Evolutionary conservation across 2,888 invertebrate species (phyloP).

Genomic region (Drosophila rubida): DNA sequence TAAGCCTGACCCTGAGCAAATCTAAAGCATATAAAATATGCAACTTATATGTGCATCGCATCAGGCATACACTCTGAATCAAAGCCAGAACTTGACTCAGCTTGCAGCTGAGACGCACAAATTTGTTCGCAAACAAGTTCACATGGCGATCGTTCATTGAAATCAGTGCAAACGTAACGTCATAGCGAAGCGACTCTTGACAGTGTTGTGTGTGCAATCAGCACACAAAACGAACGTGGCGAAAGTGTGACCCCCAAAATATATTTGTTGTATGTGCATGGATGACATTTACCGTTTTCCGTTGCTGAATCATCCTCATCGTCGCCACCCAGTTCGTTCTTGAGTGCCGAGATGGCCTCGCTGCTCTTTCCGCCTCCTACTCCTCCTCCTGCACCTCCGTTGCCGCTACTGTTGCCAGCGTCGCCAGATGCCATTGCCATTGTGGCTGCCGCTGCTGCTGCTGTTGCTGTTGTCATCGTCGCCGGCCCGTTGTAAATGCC

Average conservation of each 20-base stretch:
- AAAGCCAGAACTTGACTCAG: no score
- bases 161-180: not conserved
- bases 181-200: not conserved
- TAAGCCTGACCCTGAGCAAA: conserved; percentile 32
- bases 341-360: conserved; percentile 45
- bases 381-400: not conserved
- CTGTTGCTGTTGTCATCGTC: conserved; percentile 51
- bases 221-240: not conserved
- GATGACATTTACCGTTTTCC: conserved; percentile 77
- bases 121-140: no score
- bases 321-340: conserved; percentile 61
- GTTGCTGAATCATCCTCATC: conserved; percentile 82
- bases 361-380: conserved; percentile 15
- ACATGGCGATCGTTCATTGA: no score
- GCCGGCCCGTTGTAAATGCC: conserved; percentile 92
- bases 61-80: conserved; percentile 10
- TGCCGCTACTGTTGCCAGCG: conserved; percentile 8
- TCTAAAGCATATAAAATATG: conserved; percentile 8
- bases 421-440: conserved; percentile 22
- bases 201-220: conserved; percentile 6
- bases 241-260: conserved; percentile 27
- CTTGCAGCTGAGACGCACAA: no score
- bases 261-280: conserved; percentile 27
- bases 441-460: conserved; percentile 30
- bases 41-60: not conserved